These are phyloP conservation scores for Lacanobia oleracea DNA, from an alignment of 2,888 invertebrate species.

Conservation along the genomic window DNA sequence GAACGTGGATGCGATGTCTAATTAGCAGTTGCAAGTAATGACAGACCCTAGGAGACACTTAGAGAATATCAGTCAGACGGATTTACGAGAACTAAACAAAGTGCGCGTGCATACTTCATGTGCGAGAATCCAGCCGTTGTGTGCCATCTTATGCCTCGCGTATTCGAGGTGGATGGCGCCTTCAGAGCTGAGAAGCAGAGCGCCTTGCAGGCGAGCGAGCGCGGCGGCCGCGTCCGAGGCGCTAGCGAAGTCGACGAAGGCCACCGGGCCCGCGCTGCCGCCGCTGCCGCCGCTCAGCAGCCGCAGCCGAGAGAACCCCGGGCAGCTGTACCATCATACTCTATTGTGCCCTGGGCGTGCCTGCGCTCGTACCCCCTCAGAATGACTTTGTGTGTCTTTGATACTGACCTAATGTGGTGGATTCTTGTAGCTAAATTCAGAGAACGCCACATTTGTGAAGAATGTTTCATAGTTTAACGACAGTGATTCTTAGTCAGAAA, in stretches of 20 bases:
- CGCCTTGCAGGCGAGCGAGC: conserved; percentile 98
- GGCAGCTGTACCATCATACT: conserved; percentile 95
- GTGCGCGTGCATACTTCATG: conserved; percentile 90
- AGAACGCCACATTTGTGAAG: conserved; percentile 53
- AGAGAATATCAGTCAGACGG: conserved; percentile 40
- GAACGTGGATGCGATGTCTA: conserved; percentile 14
- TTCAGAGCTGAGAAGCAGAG: conserved; percentile 98
- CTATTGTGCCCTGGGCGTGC: conserved; percentile 75
- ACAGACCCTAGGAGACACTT: conserved; percentile 23
- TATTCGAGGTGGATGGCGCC: conserved; percentile 99
- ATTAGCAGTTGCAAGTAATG: conserved; percentile 5
- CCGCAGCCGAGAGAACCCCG: conserved; percentile 99
- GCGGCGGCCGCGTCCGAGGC: conserved; percentile 97
- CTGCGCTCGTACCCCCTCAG: conserved; percentile 80
- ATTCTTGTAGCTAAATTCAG: conserved; percentile 54
- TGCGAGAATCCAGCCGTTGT: conserved; percentile 91
- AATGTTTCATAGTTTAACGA: conserved; percentile 35
- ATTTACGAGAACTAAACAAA: conserved; percentile 60
- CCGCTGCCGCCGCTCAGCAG: conserved; percentile 95
- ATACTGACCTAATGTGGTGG: conserved; percentile 53
- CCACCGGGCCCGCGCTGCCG: conserved; percentile 94
- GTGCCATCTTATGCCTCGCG: conserved; percentile 99
- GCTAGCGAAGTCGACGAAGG: conserved; percentile 99
- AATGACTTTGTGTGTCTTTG: conserved; percentile 63
- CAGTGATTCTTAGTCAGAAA: conserved; percentile 41